Percentiles rank a stretch among this genome's conserved stretches.
Evolutionary conservation across 2,888 invertebrate species (phyloP).

Genomic region (Diaphora mendica): DNA sequence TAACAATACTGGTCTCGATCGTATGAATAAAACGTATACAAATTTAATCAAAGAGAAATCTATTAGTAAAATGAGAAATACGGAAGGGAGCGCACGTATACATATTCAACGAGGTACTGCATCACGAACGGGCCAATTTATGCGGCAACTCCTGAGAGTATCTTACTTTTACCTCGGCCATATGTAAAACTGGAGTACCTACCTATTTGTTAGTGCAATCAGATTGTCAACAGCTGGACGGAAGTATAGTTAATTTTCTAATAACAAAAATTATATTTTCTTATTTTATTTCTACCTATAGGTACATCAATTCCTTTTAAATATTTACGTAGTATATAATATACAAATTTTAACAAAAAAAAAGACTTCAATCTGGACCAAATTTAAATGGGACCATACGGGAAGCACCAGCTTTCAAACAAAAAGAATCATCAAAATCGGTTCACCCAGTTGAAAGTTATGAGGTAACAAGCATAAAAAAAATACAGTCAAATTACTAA

Average conservation of each 20-base stretch:
- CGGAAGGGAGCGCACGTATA: slow-evolving; percentile 86
- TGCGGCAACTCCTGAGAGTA: slow-evolving; percentile 82
- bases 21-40: slow-evolving; percentile 86
- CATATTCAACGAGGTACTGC: slow-evolving; percentile 86
- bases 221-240: slow-evolving; percentile 76
- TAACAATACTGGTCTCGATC: slow-evolving; percentile 79
- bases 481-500: no score
- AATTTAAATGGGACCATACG: no score
- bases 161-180: slow-evolving; percentile 81
- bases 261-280: not conserved
- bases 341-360: no score
- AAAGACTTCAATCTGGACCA: no score
- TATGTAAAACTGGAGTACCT: slow-evolving; percentile 83
- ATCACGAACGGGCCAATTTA: slow-evolving; percentile 86
- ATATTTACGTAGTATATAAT: no score
- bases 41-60: slow-evolving; percentile 87
- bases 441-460: no score
- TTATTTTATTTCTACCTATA: not conserved
- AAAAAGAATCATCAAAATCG: no score
- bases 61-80: slow-evolving; percentile 87
- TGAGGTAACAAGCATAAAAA: no score
- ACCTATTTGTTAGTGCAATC: slow-evolving; percentile 74
- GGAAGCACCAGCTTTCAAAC: no score
- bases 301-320: not conserved
- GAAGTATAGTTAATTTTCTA: slow-evolving; percentile 13